A percentile compares a stretch with the other conserved stretches of the same genome.
Conservation (phyloP, 2,888 invertebrate genomes). For the Drosophila anomelani region DNA sequence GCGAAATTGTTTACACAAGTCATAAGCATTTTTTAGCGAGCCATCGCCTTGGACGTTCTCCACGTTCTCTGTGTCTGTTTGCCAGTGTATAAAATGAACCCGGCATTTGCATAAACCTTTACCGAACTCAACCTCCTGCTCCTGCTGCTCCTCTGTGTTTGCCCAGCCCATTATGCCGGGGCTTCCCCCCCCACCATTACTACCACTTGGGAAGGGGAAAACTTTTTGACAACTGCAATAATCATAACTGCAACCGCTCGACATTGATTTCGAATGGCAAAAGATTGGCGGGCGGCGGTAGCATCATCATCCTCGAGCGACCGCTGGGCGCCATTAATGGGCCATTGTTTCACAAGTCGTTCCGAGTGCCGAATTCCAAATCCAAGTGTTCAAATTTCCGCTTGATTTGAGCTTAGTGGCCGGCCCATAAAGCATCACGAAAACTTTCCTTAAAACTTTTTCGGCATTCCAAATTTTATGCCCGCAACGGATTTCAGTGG, state of each 20-base stretch:
- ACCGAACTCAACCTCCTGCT: conserved; percentile 21
- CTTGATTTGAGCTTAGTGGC: conserved; percentile 66
- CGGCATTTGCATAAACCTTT: conserved; percentile 74
- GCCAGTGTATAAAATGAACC: conserved; percentile 64
- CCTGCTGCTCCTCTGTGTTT: conserved; percentile 24
- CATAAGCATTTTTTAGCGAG: conserved; percentile 78
- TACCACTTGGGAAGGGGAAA: conserved; percentile 25
- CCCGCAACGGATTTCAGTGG: conserved; percentile 52
- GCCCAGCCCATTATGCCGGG: conserved; percentile 47
- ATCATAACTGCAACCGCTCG: conserved; percentile 73
- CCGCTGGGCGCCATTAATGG: conserved; percentile 69
- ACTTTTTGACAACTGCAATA: conserved; percentile 76
- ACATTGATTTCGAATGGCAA: conserved; percentile 72
- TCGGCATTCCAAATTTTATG: conserved; percentile 66
- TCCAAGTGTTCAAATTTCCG: conserved; percentile 57
- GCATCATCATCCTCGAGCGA: conserved; percentile 20
- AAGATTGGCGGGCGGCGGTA: conserved; percentile 59
- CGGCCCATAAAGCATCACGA: conserved; percentile 60
- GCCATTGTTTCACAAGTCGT: conserved; percentile 71
- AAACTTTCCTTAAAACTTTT: conserved; percentile 58
- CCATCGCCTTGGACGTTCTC: conserved; percentile 56
- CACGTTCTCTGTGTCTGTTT: conserved; percentile 50
- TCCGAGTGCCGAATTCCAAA: conserved; percentile 22
- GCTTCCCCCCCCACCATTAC: conserved; percentile 5
- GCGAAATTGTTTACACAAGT: conserved; percentile 77